These are phyloP conservation scores for Fopius arisanus DNA, from an alignment of 1,140 invertebrate species.

Conservation along the genomic window DNA sequence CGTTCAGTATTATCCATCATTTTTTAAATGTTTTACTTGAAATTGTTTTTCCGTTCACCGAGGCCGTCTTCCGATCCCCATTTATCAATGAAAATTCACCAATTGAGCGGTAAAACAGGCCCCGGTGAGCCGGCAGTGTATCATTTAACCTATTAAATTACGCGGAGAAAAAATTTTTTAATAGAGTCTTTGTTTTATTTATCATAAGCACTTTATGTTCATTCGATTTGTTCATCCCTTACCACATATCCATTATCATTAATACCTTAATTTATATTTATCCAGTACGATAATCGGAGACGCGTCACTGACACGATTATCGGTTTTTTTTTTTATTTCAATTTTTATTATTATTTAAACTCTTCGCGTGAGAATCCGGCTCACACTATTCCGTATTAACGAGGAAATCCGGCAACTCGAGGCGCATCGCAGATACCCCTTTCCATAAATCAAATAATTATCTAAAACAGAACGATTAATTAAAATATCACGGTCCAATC, in stretches of 20 bases:
- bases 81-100: not conserved
- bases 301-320: constrained; percentile 30
- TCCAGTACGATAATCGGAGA: constrained; percentile 16
- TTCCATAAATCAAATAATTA: not conserved
- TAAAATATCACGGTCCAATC: not conserved
- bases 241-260: constrained; percentile 12
- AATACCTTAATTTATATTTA: constrained; percentile 13
- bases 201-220: constrained; percentile 22
- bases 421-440: no score
- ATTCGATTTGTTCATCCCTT: constrained; percentile 16
- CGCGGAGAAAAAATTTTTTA: constrained; percentile 29
- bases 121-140: constrained; percentile 33
- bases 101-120: constrained; percentile 14
- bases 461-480: not conserved
- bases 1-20: not conserved
- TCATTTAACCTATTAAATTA: constrained; percentile 29
- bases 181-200: constrained; percentile 34
- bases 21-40: constrained; percentile 10
- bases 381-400: constrained; percentile 5
- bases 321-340: constrained; percentile 2
- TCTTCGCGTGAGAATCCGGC: constrained; percentile 27
- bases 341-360: constrained; percentile 1
- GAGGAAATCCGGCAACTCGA: not conserved
- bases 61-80: constrained; percentile 16
- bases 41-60: constrained; percentile 19